Evolutionary conservation across 2,888 invertebrate species (phyloP).

Genomic region (Apamea sordens): DNA sequence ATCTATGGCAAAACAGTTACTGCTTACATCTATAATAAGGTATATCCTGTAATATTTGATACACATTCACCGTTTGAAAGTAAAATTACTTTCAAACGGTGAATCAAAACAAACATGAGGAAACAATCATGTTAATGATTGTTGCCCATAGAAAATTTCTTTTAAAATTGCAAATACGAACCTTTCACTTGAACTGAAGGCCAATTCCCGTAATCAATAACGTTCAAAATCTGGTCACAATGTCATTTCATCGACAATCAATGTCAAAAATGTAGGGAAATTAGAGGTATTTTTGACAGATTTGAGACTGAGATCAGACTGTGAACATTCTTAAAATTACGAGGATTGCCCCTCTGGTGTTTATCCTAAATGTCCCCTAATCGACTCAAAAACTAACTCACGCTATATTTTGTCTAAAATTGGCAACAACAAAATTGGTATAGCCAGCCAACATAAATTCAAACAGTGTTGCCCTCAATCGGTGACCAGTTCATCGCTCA

Average conservation of each 20-base stretch:
- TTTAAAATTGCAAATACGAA: not conserved
- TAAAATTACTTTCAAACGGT: no score
- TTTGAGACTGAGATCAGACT: no score
- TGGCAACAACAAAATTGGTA: constrained; percentile 2
- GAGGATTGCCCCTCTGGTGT: no score
- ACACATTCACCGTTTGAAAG: not conserved
- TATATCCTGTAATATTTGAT: not conserved
- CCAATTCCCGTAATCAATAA: no score
- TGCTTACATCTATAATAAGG: not conserved
- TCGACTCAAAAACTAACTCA: not conserved
- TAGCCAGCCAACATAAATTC: constrained; percentile 2
- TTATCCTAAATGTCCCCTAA: not conserved
- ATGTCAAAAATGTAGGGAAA: no score
- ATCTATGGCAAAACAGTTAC: not conserved
- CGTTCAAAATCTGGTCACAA: no score
- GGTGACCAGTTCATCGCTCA: constrained; percentile 91
- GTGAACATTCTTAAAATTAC: no score
- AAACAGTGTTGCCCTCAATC: constrained; percentile 56
- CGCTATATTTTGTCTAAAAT: not conserved
- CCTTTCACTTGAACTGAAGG: not conserved
- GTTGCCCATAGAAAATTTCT: not conserved
- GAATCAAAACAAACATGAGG: no score
- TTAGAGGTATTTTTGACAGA: no score
- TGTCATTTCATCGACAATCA: no score
- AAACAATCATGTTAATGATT: no score